Evolutionary conservation across 2,888 invertebrate genomes (phyloP).

Genomic region (Protula sp.): DNA sequence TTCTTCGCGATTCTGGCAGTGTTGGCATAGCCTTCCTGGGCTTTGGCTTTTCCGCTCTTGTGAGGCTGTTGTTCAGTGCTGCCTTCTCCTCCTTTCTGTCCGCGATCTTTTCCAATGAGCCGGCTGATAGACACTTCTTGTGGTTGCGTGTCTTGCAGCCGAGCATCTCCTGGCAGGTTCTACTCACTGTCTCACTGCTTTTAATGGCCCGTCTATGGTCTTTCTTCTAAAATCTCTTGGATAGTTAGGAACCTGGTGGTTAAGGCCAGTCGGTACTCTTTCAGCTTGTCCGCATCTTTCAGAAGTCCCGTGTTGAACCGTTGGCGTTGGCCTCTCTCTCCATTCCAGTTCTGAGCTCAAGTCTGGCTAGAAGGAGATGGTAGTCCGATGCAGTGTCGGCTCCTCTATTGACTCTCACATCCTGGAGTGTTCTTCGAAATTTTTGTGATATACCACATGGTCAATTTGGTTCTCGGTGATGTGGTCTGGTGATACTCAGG

Average conservation of each 20-base stretch:
- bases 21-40: neutral
- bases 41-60: neutral
- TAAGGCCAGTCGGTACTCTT: neutral
- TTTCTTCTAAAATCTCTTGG: slow-evolving; percentile 1
- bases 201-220: neutral
- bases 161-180: neutral
- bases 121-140: slow-evolving; percentile 1
- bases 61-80: neutral
- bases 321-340: too few species aligned
- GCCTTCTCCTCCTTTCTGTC: neutral
- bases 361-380: too few species aligned
- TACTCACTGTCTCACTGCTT: neutral
- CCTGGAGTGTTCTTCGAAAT: neutral
- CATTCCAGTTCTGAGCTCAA: neutral
- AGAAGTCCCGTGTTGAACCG: neutral
- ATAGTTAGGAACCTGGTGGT: neutral
- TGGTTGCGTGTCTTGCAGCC: neutral
- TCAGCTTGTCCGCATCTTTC: too few species aligned
- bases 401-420: neutral
- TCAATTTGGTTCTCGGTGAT: slow-evolving; percentile 17
- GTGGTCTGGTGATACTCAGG: slow-evolving; percentile 16
- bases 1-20: neutral
- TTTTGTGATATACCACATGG: neutral
- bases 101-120: neutral
- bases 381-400: neutral